Base-by-base conservation (phyloP, 2,888 invertebrate genomes). In the Corythucha ciliata region DNA sequence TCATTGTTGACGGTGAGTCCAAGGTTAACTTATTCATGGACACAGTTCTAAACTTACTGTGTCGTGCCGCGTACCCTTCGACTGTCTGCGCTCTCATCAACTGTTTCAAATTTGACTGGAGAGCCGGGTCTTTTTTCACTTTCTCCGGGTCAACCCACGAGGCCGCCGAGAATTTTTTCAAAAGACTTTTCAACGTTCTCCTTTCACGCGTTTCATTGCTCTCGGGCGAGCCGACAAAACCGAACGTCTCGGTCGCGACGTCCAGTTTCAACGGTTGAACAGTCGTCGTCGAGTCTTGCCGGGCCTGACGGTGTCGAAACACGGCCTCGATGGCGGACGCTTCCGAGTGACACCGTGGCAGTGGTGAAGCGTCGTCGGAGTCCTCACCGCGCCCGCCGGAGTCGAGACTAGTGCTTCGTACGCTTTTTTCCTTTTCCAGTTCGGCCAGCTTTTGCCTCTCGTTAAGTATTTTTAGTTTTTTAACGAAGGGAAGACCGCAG, bases 61-160 rank as follows among this genome's bases (percentile, higher is more conserved):
- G 88, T 65, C 89, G 75, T 46, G 86, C 88, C 53, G 86, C 88
- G 70, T 87, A 90, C 54, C 89, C 89, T 74, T 88, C 88, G 61
- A 89, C 72, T 54, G 88, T 89, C 56, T 85, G 89, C 24, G 87
- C 87, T 64, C 81, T 73, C 71, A 85, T 79, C 55, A 89, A 70
- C 64, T 76, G 80, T 61, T 74, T 77, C 50, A 83, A 70, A 64
- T 83, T 81, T 45, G 53, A 41, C 33, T 66, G 63, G 25, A 63
- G 63, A 39, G 67, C 63, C 7, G 16, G 42, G 26, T 27, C 20
- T 8, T 27, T 33, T 18, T 33, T 51, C 6, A 63, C 57, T 22
- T 67, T 63, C 29, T 52, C 24, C 24, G 46, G 24, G 34, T 40
- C 49, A 44, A 55, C 27, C 27, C 57, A 42, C 20, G 57, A 57